phyloP scores from a whole-genome alignment of 2,113 vertebrate genomes.

The Gracilinanus agilis region DNA sequence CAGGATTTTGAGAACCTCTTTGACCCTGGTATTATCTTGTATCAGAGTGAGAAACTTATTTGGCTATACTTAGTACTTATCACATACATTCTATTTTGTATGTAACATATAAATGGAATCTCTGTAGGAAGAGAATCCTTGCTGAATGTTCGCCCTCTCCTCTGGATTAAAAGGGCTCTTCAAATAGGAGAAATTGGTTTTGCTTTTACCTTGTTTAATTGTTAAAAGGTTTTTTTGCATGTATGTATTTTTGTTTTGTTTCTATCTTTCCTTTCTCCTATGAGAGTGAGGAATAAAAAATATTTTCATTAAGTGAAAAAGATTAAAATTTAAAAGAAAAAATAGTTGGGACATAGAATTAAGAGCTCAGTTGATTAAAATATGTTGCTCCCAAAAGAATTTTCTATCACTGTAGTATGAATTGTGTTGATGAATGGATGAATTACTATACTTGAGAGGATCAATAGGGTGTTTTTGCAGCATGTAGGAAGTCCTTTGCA shows the following conservation, averaged over 20 bases:
- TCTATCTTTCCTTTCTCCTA: not conserved
- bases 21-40: not conserved
- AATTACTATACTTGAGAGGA: not conserved
- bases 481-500: not conserved
- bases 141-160: not conserved
- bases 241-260: not conserved
- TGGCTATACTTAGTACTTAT: not conserved
- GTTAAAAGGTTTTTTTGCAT: not conserved
- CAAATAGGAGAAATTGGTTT: not conserved
- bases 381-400: not conserved
- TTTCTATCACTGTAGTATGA: not conserved
- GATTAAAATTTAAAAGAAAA: not conserved
- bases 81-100: not conserved
- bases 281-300: not conserved
- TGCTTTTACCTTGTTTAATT: not conserved
- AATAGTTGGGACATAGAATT: not conserved
- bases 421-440: not conserved
- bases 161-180: not conserved
- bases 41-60: not conserved
- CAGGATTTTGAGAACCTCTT: not conserved
- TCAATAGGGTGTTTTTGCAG: not conserved
- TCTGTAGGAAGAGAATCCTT: not conserved
- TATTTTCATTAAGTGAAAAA: not conserved
- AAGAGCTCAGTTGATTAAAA: not conserved
- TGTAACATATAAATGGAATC: not conserved